These are phyloP conservation scores for Octonoba sinensis DNA, from an alignment of 2,888 invertebrate species.

Conservation along the genomic window DNA sequence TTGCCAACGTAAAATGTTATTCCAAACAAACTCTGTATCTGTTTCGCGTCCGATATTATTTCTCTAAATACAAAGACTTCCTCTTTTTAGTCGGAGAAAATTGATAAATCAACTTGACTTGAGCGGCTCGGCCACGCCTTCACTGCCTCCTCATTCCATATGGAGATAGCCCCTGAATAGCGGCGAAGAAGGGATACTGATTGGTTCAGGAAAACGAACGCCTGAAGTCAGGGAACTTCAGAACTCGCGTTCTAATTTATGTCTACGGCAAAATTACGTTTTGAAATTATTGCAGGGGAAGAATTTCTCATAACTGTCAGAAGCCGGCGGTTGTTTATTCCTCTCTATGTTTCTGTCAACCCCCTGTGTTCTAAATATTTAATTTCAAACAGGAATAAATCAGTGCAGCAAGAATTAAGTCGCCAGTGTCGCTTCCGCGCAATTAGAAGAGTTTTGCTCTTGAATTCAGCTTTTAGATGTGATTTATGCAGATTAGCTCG, in stretches of 20 bases:
- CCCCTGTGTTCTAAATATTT: conserved; percentile 56
- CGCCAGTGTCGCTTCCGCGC: conserved; percentile 25
- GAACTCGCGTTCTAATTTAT: conserved; percentile 61
- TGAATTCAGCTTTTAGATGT: background rate
- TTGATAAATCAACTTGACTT: no score
- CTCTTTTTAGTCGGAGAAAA: no score
- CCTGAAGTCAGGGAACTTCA: conserved; percentile 44
- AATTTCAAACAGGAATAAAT: conserved; percentile 62
- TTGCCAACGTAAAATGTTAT: no score
- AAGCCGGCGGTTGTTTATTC: conserved; percentile 54
- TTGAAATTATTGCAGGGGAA: conserved; percentile 62
- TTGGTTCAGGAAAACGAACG: conserved; percentile 51
- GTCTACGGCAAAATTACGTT: conserved; percentile 63
- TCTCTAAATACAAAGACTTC: no score
- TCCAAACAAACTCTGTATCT: no score
- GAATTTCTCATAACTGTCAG: conserved; percentile 65
- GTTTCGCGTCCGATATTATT: no score
- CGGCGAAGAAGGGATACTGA: conserved; percentile 25
- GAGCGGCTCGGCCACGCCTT: no score
- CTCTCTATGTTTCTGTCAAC: conserved; percentile 37
- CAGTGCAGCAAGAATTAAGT: conserved; percentile 44
- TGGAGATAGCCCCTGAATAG: conserved; percentile 9
- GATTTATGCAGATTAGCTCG: conserved; percentile 27
- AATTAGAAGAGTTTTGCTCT: conserved; percentile 39
- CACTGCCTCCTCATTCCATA: no score